These are phyloP conservation scores for Tyrannus savana DNA, from an alignment of 2,113 vertebrate species.

Conservation along the genomic window DNA sequence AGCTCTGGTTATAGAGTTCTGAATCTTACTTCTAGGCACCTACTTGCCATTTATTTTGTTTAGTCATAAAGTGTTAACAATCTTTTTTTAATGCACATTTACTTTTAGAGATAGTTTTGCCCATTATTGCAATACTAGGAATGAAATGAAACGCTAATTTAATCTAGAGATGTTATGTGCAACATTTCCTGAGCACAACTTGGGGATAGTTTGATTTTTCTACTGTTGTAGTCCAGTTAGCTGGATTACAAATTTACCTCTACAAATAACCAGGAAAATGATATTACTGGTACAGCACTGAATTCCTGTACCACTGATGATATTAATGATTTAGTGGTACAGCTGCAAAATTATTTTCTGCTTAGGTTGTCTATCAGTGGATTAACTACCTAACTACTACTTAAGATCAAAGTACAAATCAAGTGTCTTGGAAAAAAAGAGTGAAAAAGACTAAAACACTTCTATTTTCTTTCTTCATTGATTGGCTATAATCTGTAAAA, in stretches of 20 bases:
- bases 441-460: background rate
- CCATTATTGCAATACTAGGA: background rate
- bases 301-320: background rate
- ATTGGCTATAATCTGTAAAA: background rate
- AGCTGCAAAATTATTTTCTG: background rate
- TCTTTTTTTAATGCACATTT: background rate
- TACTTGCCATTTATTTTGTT: background rate
- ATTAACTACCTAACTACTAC: background rate
- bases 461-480: background rate
- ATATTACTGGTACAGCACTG: background rate
- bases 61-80: background rate
- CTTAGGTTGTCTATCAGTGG: background rate
- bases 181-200: conserved; percentile 12
- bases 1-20: conserved; percentile 48
- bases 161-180: background rate
- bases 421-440: background rate
- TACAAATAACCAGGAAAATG: background rate
- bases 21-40: background rate
- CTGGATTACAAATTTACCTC: conserved; percentile 1
- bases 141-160: conserved; percentile 24
- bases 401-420: background rate
- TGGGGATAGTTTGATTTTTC: conserved; percentile 38
- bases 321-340: background rate
- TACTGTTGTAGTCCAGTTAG: conserved; percentile 4
- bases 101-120: conserved; percentile 8